Evolutionary conservation across 2,888 invertebrate genomes (phyloP), one percentile per base, ranked within the genome.

Genomic region (Scaptomyza caliginosa): DNA sequence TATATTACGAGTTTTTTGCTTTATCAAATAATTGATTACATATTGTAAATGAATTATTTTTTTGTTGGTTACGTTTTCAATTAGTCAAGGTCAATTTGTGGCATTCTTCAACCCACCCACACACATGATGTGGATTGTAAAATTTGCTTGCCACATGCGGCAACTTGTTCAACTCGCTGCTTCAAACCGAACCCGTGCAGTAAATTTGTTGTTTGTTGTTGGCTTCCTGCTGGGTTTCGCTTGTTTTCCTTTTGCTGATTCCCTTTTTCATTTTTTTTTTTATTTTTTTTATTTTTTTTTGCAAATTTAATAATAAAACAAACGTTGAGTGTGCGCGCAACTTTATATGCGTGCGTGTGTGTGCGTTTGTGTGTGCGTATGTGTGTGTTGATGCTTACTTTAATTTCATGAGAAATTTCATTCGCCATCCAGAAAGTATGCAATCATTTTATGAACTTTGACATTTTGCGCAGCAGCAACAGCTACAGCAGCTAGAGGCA

Each of bases 391-490:
- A 50, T 63, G 51, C 60, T 66, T 48, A 67, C 49, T 80, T 77
- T 62, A 75, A 75, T 77, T 80, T 62, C 60, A 80, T 67, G 62
- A 67, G 63, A 66, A 77, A 65, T 69, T 76, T 70, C 67, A 62
- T 62, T 52, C 52, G 56, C 45, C 75, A 42, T 43, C 62, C 73
- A 50, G 38, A 71, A 81, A 76, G 71, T 78, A 78, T 81, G 78
- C 81, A 78, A 71, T 67, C 54, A 67, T 77, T 71, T 74, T 60
- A 42, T 56, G 71, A 76, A 71, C 77, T 77, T 65, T 77, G 68
- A 68, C 74, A 80, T 80, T 66, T 66, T 54, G 46, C 55, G 49
- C 58, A 59, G 56, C 63, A 64, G 26, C 28, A 42, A 10, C 13
- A 32, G 21, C 21, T 21, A 16, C n/a, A 4, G 32, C 46, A 56